Evolutionary conservation across 64 coral and sea anemone species (phyloP).

Genomic region (Actinia tenebrosa): DNA sequence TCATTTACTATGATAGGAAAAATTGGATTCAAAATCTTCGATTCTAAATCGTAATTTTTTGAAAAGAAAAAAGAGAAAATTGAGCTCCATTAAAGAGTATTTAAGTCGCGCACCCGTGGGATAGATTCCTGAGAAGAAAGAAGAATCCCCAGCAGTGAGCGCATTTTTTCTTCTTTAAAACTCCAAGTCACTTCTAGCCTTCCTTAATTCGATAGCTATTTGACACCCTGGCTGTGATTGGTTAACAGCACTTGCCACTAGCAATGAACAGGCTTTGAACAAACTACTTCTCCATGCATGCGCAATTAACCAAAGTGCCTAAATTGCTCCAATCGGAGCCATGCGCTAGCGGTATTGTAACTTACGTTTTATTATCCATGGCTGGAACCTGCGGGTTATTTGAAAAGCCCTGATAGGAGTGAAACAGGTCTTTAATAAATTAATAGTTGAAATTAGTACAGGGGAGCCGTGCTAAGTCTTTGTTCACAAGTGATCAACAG

Average conservation of each 20-base stretch:
- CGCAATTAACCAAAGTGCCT: conserved; percentile 58
- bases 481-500: conserved; percentile 15
- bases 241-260: conserved; percentile 54
- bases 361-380: conserved; percentile 55
- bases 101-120: conserved; percentile 14
- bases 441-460: conserved; percentile 51
- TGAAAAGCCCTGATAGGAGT: conserved; percentile 69
- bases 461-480: conserved; percentile 19
- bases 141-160: neutral
- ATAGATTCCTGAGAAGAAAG: neutral
- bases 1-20: conserved; percentile 1
- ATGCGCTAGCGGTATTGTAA: conserved; percentile 54
- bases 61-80: neutral
- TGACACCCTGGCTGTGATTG: conserved; percentile 55
- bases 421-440: conserved; percentile 97
- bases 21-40: neutral
- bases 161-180: neutral
- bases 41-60: neutral
- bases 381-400: conserved; percentile 70
- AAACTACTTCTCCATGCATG: conserved; percentile 86
- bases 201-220: conserved; percentile 72
- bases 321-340: conserved; percentile 45
- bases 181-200: conserved; percentile 9
- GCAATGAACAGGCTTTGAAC: conserved; percentile 68
- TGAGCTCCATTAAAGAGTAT: neutral